Evolutionary conservation across 2,888 invertebrate genomes (phyloP).

Genomic region (Tanypteryx hageni): DNA sequence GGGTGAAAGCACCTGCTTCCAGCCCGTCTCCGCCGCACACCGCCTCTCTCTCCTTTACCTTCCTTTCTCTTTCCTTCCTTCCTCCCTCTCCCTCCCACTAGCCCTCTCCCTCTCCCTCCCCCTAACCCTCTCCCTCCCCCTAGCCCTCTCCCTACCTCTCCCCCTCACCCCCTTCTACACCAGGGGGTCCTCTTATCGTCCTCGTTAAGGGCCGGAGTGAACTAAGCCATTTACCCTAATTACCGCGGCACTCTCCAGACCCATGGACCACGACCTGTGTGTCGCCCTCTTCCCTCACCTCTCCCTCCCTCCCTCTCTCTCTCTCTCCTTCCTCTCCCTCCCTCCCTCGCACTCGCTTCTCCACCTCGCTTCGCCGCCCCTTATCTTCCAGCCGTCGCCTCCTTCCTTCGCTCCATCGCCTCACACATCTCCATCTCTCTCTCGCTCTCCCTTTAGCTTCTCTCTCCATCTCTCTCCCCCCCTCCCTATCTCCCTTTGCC

Average conservation of each 20-base stretch:
- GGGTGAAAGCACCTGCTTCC: too few species aligned
- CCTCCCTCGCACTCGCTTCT: too few species aligned
- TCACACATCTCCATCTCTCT: too few species aligned
- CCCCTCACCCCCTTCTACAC: not conserved
- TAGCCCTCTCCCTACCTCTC: not conserved
- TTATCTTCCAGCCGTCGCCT: too few species aligned
- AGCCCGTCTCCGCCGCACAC: too few species aligned
- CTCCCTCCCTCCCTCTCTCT: not conserved
- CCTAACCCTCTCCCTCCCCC: not conserved
- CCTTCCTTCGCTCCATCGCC: too few species aligned
- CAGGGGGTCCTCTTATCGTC: constrained; percentile 18
- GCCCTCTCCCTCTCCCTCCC: not conserved
- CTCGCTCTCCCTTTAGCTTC: too few species aligned
- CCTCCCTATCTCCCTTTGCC: too few species aligned
- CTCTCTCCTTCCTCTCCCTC: too few species aligned
- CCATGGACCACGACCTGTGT: constrained; percentile 5
- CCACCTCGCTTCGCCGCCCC: not conserved
- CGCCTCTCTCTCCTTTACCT: not conserved
- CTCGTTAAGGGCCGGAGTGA: constrained; percentile 46
- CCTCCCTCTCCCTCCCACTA: not conserved
- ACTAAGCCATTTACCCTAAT: constrained; percentile 50
- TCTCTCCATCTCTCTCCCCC: too few species aligned
- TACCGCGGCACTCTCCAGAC: constrained; percentile 20
- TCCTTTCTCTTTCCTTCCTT: not conserved
- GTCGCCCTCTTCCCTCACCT: not conserved